Conservation (phyloP, 2,113 vertebrate genomes). For the Agelaius tricolor region DNA sequence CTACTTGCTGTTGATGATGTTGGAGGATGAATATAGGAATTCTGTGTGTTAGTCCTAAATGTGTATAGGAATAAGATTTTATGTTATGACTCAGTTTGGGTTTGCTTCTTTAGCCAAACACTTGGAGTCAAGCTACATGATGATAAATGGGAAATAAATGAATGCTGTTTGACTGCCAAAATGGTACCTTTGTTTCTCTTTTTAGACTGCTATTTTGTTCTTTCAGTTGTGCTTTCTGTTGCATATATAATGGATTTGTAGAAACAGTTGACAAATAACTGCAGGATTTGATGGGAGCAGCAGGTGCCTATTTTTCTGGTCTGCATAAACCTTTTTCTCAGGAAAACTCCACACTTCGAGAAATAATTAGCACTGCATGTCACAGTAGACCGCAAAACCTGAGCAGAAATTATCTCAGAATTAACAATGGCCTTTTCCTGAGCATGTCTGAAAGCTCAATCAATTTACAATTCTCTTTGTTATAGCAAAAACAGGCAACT, state of each 20-base stretch:
- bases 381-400: background rate
- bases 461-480: background rate
- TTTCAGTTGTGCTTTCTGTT: background rate
- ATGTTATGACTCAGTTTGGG: background rate
- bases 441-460: background rate
- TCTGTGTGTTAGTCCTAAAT: background rate
- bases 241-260: background rate
- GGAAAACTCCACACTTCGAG: background rate
- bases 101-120: background rate
- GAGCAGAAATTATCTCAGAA: background rate
- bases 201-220: background rate
- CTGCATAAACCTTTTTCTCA: background rate
- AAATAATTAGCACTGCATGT: conserved; percentile 22
- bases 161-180: background rate
- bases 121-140: background rate
- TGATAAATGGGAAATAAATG: background rate
- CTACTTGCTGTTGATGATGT: background rate
- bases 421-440: background rate
- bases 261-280: conserved; percentile 21
- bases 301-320: background rate
- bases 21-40: background rate
- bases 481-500: background rate
- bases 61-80: background rate
- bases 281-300: background rate
- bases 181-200: background rate